These are phyloP conservation scores for Fratercula arctica DNA, from an alignment of 2,797 vertebrate genomes.

Conservation along the genomic window DNA sequence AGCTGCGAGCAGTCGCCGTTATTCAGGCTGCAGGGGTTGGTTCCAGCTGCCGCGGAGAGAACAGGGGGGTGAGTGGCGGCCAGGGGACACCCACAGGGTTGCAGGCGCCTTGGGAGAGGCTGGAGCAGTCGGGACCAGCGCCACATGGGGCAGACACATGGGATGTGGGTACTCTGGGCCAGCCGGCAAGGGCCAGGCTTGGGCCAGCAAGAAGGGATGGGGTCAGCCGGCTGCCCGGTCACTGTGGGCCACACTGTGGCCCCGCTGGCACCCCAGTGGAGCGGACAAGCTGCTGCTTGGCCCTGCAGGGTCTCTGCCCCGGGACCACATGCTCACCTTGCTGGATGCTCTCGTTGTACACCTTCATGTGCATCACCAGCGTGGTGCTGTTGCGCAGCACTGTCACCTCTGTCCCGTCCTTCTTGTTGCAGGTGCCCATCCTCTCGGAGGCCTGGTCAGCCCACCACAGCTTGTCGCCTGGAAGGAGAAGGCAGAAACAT, in stretches of 20 bases:
- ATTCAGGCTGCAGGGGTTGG: constrained; percentile 91
- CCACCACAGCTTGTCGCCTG: constrained; percentile 96
- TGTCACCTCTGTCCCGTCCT: constrained; percentile 80
- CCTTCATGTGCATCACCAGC: constrained; percentile 96
- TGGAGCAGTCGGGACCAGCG: accelerated
- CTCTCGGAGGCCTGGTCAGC: constrained; percentile 93
- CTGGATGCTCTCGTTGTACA: constrained; percentile 92
- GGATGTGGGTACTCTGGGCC: accelerated
- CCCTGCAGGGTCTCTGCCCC: accelerated
- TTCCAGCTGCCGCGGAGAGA: constrained; percentile 55
- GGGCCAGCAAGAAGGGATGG: background rate
- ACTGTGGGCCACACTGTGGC: no score
- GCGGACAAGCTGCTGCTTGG: accelerated
- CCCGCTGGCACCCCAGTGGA: accelerated
- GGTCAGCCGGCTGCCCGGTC: accelerated
- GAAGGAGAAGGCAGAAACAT: background rate
- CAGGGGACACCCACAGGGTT: background rate
- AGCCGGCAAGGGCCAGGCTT: background rate
- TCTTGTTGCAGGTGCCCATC: constrained; percentile 94
- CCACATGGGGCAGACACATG: accelerated
- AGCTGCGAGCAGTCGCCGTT: constrained; percentile 97
- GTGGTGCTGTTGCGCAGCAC: constrained; percentile 92
- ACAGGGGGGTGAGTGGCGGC: background rate
- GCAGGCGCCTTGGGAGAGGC: background rate
- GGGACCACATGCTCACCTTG: constrained; percentile 71